These are phyloP conservation scores for Chloroceryle inda DNA, from an alignment of 2,797 vertebrate genomes.

Conservation along the genomic window DNA sequence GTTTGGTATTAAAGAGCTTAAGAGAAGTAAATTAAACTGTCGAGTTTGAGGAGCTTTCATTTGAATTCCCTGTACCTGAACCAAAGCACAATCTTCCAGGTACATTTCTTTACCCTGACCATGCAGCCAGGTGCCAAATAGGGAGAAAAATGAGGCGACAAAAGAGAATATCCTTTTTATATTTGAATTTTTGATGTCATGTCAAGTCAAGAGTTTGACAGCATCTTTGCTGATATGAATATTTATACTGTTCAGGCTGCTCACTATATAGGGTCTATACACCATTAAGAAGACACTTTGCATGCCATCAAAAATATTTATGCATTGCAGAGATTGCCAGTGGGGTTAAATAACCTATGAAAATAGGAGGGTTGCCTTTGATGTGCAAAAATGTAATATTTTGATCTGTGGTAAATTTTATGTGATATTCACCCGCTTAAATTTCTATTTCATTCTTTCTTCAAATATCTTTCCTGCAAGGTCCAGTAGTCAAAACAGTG, in stretches of 20 bases:
- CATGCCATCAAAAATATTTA: constrained; percentile 76
- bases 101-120: constrained; percentile 63
- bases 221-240: constrained; percentile 75
- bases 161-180: constrained; percentile 4
- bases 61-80: constrained; percentile 81
- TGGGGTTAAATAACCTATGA: constrained; percentile 75
- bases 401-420: constrained; percentile 73
- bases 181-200: constrained; percentile 74
- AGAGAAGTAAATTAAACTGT: constrained; percentile 86
- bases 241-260: constrained; percentile 72
- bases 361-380: constrained; percentile 72
- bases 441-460: constrained; percentile 44
- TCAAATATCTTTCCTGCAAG: constrained; percentile 42
- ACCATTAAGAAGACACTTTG: constrained; percentile 67
- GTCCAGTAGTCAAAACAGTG: constrained; percentile 61
- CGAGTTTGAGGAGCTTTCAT: constrained; percentile 78
- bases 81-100: constrained; percentile 71
- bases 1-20: constrained; percentile 84
- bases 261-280: constrained; percentile 55
- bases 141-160: neutral
- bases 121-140: constrained; percentile 21
- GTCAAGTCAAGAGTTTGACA: constrained; percentile 54
- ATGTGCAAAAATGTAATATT: constrained; percentile 70
- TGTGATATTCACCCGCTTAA: constrained; percentile 34
- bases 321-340: constrained; percentile 70